Base-by-base conservation (phyloP, 2,888 invertebrate species). In the Aproaerema taeniolella region DNA sequence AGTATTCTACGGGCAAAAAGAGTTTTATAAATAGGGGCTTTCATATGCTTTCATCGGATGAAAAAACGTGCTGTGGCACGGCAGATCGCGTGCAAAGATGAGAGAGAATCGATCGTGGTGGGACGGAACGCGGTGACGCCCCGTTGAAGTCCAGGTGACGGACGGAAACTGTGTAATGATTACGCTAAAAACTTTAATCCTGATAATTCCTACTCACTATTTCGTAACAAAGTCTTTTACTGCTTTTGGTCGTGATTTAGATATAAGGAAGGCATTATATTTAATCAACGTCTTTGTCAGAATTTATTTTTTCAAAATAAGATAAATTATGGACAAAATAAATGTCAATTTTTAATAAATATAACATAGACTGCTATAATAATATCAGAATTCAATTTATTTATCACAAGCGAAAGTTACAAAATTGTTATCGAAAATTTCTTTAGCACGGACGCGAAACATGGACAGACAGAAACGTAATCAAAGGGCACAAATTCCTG, bases 1-100 rank as follows among this genome's bases (percentile, higher is more conserved):
- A 74, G 66, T 72, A 76, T 80, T 75, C 66, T 58, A 61, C 51
- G 46, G 61, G 54, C n/a, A n/a, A n/a, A n/a, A n/a, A n/a, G n/a
- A n/a, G n/a, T n/a, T 76, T 70, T 74, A 71, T 72, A 76, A 80
- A 75, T 71, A 68, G 72, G 65, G 63, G 76, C 72, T 77, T 81
- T 79, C 80, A 72, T 75, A 42, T 39, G 39, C 41, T 40, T 43
- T 43, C 43, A 37, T 43, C 58, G 49, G 62, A 67, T 75, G 71
- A 80, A 82, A 81, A 82, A 80, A 80, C 65, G 61, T 58, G 50
- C 49, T 44, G 45, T 48, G 51, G 55, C 79, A 80, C 78, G 82
- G 66, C 59, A 81, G 61, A 69, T 83, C 69, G 81, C 82, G 81
- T 85, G 81, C 61, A 40, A 58, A 55, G 64, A 65, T 61, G 64